A percentile compares a stretch with the other conserved stretches of the same genome.
phyloP scores from a whole-genome alignment of 2,888 invertebrate genomes.

The Agrotis exclamationis region DNA sequence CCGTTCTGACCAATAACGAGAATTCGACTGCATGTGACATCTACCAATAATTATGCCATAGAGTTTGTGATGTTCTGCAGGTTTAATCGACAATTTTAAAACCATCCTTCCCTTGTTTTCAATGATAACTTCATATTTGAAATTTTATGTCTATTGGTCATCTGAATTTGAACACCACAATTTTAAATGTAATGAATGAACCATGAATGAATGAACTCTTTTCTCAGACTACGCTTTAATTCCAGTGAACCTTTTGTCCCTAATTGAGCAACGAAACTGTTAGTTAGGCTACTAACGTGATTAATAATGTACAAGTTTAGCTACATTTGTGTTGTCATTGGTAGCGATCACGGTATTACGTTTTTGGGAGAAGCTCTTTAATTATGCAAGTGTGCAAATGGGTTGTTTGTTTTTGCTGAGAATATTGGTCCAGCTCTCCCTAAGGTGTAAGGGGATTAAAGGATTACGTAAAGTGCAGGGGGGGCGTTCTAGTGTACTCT shows the following conservation, averaged over 20 bases:
- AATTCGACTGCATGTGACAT: no score
- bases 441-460: conserved; percentile 36
- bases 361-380: conserved; percentile 40
- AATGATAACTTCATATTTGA: not conserved
- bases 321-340: conserved; percentile 53
- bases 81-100: not conserved
- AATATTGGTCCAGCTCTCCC: conserved; percentile 28
- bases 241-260: conserved; percentile 33
- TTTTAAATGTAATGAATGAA: no score
- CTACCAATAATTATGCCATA: not conserved
- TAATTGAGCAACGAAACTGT: conserved; percentile 10
- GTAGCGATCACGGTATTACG: conserved; percentile 47
- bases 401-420: conserved; percentile 45
- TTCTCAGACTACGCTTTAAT: not conserved
- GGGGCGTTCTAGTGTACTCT: not conserved
- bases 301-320: conserved; percentile 48
- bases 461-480: conserved; percentile 33
- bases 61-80: not conserved
- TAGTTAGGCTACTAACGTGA: conserved; percentile 49
- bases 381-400: conserved; percentile 53
- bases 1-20: no score
- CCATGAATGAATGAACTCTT: no score
- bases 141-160: not conserved
- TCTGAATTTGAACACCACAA: not conserved
- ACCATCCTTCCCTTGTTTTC: no score